A percentile compares a stretch with the other conserved stretches of the same genome.
These are phyloP conservation scores for Pocillopora grandis DNA, from an alignment of 92 coral and sea anemone species.

Conservation along the genomic window DNA sequence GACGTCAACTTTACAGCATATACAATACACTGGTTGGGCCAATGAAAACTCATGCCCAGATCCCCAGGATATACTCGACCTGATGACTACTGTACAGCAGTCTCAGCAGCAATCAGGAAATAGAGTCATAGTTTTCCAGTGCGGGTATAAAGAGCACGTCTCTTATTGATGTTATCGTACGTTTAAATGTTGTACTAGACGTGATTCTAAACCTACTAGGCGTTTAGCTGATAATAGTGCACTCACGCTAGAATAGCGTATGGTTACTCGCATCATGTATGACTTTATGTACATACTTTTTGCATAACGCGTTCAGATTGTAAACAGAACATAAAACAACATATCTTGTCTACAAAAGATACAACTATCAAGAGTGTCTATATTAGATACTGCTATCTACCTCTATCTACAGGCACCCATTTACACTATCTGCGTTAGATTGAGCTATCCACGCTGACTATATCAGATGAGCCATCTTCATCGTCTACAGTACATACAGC, in stretches of 20 bases:
- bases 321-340: constrained; percentile 44
- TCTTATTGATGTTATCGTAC: background rate
- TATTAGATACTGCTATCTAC: no score
- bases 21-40: constrained; percentile 33
- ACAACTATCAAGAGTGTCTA: background rate
- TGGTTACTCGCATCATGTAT: no score
- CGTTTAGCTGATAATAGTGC: no score
- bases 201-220: no score
- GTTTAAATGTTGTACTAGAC: background rate
- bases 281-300: no score
- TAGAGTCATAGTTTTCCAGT: constrained; percentile 35
- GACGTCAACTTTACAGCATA: constrained; percentile 8
- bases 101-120: constrained; percentile 34
- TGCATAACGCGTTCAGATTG: constrained; percentile 52
- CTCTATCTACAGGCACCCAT: no score
- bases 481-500: no score
- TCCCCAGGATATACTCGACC: constrained; percentile 21
- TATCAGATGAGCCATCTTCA: no score
- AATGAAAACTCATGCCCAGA: constrained; percentile 25
- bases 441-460: no score
- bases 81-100: constrained; percentile 18
- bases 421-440: no score
- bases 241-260: no score
- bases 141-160: constrained; percentile 10
- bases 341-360: constrained; percentile 17